phyloP scores from a whole-genome alignment of 2,113 vertebrate species.

The Okapia johnstoni region DNA sequence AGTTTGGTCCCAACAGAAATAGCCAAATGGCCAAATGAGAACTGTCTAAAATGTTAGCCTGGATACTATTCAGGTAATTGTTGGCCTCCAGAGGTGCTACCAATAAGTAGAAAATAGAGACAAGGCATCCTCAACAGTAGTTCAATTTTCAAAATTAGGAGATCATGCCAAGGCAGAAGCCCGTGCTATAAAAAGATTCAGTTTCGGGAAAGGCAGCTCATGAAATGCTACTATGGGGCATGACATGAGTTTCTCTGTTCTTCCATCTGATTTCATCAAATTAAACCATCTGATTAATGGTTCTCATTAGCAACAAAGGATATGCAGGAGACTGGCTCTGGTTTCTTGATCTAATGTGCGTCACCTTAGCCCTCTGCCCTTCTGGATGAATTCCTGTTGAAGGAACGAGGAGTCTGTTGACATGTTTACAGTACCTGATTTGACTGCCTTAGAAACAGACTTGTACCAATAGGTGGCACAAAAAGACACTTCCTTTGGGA shows the following conservation, averaged over 20 bases:
- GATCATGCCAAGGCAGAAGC: conserved; percentile 40
- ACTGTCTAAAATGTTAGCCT: conserved; percentile 15
- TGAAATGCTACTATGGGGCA: not conserved
- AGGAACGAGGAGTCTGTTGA: not conserved
- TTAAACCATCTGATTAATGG: conserved; percentile 46
- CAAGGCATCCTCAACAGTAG: conserved; percentile 43
- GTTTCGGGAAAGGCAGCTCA: not conserved
- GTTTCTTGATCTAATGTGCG: not conserved
- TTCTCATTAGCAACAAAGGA: conserved; percentile 34
- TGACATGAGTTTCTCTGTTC: conserved; percentile 26
- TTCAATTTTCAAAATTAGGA: conserved; percentile 52
- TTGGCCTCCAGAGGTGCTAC: conserved; percentile 44
- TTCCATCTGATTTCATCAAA: conserved; percentile 35
- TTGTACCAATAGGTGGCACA: not conserved
- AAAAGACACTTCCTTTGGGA: not conserved
- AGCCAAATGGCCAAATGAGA: conserved; percentile 26
- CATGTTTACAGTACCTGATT: not conserved
- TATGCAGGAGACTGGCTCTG: conserved; percentile 33
- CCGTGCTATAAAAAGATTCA: conserved; percentile 25
- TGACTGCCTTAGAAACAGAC: not conserved
- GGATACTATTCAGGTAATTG: conserved; percentile 36
- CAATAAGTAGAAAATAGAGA: conserved; percentile 46
- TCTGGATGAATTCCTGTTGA: not conserved
- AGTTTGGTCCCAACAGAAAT: not conserved
- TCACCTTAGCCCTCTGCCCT: not conserved